Percentiles rank a stretch among this genome's conserved stretches.
phyloP scores from a whole-genome alignment of 1,140 invertebrate genomes.

The Harlomillsia oculata region DNA sequence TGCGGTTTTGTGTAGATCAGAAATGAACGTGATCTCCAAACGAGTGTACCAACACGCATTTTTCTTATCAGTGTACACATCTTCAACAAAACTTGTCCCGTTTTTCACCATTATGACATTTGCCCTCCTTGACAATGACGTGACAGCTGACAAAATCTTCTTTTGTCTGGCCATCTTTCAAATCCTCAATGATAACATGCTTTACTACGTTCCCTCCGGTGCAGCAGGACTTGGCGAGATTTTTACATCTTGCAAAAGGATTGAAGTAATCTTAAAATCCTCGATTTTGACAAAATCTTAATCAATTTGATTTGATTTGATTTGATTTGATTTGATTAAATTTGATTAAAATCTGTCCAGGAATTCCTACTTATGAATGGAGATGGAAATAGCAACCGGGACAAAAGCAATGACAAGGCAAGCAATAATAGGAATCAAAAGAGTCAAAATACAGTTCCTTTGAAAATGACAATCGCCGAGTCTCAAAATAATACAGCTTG shows the following conservation, averaged over 20 bases:
- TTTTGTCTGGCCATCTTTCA: slow-evolving; percentile 14
- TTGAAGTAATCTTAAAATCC: too few species aligned
- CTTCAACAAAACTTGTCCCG: slow-evolving; percentile 52
- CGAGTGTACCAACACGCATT: slow-evolving; percentile 5
- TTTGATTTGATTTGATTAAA: neutral
- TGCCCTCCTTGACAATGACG: slow-evolving; percentile 52
- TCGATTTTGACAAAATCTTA: too few species aligned
- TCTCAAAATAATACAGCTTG: too few species aligned
- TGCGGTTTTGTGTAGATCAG: slow-evolving; percentile 3
- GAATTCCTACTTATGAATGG: too few species aligned
- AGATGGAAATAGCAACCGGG: too few species aligned
- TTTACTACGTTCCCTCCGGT: slow-evolving; percentile 43
- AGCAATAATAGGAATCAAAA: too few species aligned
- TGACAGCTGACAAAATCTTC: slow-evolving; percentile 60
- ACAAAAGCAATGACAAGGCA: too few species aligned
- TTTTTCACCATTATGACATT: slow-evolving; percentile 62
- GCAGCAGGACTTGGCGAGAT: slow-evolving; percentile 37
- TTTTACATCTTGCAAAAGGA: neutral
- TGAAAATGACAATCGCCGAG: too few species aligned
- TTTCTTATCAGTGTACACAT: slow-evolving; percentile 9
- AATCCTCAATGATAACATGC: slow-evolving; percentile 34
- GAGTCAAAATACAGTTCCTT: too few species aligned
- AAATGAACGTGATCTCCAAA: slow-evolving; percentile 10
- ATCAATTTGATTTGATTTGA: too few species aligned
- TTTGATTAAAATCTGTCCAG: neutral